Evolutionary conservation across 2,888 invertebrate genomes (phyloP), one percentile per base, ranked within the genome.

Genomic region (Zaprionus lineosus): DNA sequence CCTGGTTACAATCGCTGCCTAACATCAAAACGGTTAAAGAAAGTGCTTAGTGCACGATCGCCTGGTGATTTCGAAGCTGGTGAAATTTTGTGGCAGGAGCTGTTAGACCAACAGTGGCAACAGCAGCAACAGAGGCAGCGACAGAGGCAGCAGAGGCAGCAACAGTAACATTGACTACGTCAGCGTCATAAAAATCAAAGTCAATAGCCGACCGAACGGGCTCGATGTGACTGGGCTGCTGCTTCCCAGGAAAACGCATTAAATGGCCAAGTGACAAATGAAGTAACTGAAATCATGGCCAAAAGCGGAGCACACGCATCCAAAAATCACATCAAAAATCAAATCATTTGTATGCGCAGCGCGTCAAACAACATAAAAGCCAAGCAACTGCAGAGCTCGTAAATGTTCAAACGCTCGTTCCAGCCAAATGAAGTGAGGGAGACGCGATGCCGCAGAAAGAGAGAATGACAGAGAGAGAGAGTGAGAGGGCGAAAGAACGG

Each of bases 261-360:
- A 87, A 86, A 74, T 59, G 57, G 64, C 68, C 61, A 74, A 85
- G 86, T 85, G 84, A 86, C 78, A 82, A 82, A 86, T 83, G 84
- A 77, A 85, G 84, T 73, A 78, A 84, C 84, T 76, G 53, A 79
- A 79, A 72, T 79, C 73, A 84, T 67, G 81, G 44, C 37, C 63
- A 58, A 70, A 82, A 78, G 63, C 85, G 57, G 79, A 74, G 85
- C 67, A 82, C 74, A 65, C 53, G 79, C 77, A 79, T 68, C 76
- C 59, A 66, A 77, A 81, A 72, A 77, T 68, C 74, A 63, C 60
- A 79, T 58, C 59, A 67, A 85, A n/a, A 81, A 81, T 85, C 77
- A 87, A 88, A 86, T 88, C 79, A 87, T 87, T 87, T 87, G 88
- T 87, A 87, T 87, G 88, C 87, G 79, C 81, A 76, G 64, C 85